phyloP scores from a whole-genome alignment of 1,140 invertebrate genomes.

The Ephestia elutella region DNA sequence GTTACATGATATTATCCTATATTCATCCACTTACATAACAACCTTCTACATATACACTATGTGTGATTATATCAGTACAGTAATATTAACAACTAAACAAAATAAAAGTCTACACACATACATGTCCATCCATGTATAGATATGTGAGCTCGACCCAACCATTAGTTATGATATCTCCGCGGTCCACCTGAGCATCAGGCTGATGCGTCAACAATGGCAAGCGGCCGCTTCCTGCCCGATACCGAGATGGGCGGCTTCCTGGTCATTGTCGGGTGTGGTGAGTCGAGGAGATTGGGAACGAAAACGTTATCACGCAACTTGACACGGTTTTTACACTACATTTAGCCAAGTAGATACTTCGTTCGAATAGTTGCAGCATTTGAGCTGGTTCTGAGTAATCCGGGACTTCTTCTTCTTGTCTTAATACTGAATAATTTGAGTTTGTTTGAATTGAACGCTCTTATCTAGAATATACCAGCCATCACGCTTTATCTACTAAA shows the following conservation, averaged over 20 bases:
- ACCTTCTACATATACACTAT: too few relatives aligned
- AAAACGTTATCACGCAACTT: background rate
- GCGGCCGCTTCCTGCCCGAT: conserved; percentile 47
- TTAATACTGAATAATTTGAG: too few relatives aligned
- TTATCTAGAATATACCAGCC: too few relatives aligned
- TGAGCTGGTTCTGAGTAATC: too few relatives aligned
- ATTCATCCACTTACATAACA: too few relatives aligned
- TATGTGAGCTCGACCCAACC: background rate
- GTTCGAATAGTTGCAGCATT: background rate
- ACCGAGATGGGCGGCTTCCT: conserved; percentile 54
- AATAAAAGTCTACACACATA: too few relatives aligned
- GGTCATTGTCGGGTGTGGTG: conserved; percentile 37
- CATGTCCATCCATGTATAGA: background rate
- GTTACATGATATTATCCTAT: too few relatives aligned
- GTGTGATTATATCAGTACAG: too few relatives aligned
- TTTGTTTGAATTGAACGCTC: too few relatives aligned
- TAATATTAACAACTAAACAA: too few relatives aligned
- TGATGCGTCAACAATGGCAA: conserved; percentile 32
- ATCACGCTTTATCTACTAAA: too few relatives aligned
- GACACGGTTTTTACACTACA: background rate
- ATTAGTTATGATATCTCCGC: background rate
- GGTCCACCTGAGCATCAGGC: conserved; percentile 1
- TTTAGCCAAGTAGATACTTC: background rate
- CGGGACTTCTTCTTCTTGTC: too few relatives aligned
- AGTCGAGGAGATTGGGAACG: conserved; percentile 8